Percentiles rank a stretch among this genome's conserved stretches.
phyloP scores from a whole-genome alignment of 2,888 invertebrate genomes.

The Thera britannica region DNA sequence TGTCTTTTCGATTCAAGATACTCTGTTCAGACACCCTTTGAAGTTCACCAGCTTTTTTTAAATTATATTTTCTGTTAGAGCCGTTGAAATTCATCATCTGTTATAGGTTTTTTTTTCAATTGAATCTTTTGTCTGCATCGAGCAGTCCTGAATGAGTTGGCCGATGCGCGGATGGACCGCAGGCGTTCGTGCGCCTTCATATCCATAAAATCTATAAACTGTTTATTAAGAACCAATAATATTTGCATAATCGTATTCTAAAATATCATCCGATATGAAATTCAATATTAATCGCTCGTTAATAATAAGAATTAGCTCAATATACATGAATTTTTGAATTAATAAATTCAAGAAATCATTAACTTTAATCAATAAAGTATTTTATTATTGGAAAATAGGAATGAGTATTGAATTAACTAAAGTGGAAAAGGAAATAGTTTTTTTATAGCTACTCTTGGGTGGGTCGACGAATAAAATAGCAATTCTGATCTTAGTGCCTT shows the following conservation, averaged over 20 bases:
- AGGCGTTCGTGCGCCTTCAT: conserved; percentile 54
- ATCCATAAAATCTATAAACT: conserved; percentile 74
- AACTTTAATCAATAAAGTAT: conserved; percentile 68
- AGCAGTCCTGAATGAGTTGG: neutral
- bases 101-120: too few species aligned
- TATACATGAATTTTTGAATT: conserved; percentile 67
- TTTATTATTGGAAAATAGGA: conserved; percentile 55
- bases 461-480: conserved; percentile 49
- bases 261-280: conserved; percentile 74
- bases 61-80: too few species aligned
- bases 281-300: conserved; percentile 78
- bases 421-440: conserved; percentile 59
- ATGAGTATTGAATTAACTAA: conserved; percentile 58
- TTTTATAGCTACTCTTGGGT: conserved; percentile 53
- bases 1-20: too few species aligned
- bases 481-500: conserved; percentile 20
- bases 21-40: too few species aligned
- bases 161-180: conserved; percentile 28
- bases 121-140: too few species aligned
- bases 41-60: too few species aligned
- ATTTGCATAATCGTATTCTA: conserved; percentile 81
- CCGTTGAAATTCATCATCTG: too few species aligned
- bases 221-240: conserved; percentile 81
- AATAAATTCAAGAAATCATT: conserved; percentile 68
- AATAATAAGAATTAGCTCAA: conserved; percentile 75